These are phyloP conservation scores for Passer domesticus DNA, from an alignment of 2,113 vertebrate genomes.

Conservation along the genomic window DNA sequence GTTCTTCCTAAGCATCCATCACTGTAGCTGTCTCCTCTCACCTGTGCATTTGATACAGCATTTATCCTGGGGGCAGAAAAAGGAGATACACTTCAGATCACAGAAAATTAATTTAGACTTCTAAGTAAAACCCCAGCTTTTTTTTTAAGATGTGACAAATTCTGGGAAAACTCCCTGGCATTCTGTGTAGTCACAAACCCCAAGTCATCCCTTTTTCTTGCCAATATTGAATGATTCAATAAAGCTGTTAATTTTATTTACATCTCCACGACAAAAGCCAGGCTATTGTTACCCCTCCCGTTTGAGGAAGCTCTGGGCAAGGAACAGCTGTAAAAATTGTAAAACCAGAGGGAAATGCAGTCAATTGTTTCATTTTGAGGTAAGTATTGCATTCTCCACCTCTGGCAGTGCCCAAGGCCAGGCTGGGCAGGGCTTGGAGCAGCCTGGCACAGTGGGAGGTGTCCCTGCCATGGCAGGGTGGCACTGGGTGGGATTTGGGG, in stretches of 20 bases:
- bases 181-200: not conserved
- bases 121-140: not conserved
- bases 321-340: not conserved
- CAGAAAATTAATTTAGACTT: not conserved
- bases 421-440: not conserved
- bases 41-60: constrained; percentile 91
- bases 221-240: not conserved
- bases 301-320: not conserved
- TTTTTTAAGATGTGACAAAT: not conserved
- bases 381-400: not conserved
- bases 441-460: not conserved
- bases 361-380: not conserved
- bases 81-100: not conserved
- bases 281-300: not conserved
- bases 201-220: not conserved
- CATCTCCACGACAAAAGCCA: not conserved
- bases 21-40: constrained; percentile 88
- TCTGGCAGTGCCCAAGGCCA: not conserved
- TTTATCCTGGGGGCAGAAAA: constrained; percentile 82
- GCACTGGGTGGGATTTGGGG: rapidly evolving
- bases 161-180: not conserved
- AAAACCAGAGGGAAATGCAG: not conserved
- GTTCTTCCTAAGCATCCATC: constrained; percentile 89
- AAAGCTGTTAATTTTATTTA: not conserved
- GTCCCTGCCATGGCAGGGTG: not conserved